Conservation (phyloP, 2,113 vertebrate genomes). For the Pterocles burchelli region DNA sequence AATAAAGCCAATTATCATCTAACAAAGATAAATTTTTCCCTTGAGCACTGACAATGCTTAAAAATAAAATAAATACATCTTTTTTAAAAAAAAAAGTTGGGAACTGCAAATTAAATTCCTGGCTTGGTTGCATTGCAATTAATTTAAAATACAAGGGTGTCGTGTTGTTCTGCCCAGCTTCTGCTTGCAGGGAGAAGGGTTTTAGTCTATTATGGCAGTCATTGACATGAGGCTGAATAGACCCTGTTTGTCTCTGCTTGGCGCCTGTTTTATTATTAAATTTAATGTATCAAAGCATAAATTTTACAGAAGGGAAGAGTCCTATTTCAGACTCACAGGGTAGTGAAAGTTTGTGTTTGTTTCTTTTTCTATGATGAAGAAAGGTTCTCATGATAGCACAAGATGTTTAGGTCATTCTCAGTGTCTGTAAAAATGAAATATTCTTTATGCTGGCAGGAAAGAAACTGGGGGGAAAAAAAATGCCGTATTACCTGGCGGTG, state of each 20-base stretch:
- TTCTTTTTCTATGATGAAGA: background rate
- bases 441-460: background rate
- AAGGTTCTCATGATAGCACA: background rate
- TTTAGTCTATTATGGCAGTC: background rate
- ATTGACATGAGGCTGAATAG: background rate
- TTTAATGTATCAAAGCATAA: background rate
- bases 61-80: background rate
- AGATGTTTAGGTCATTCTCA: background rate
- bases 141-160: background rate
- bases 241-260: background rate
- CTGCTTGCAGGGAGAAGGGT: background rate
- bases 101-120: slow-evolving; percentile 35
- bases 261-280: background rate
- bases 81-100: background rate
- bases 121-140: background rate
- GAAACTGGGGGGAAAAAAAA: rapidly evolving
- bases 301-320: background rate
- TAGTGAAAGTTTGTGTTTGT: background rate
- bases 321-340: background rate
- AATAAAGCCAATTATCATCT: slow-evolving; percentile 68
- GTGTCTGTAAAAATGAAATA: background rate
- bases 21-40: slow-evolving; percentile 63
- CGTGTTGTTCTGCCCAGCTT: background rate
- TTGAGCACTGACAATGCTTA: background rate
- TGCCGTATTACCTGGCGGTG: rapidly evolving